phyloP scores from a whole-genome alignment of 2,888 invertebrate species.

The Stratiomys singularior region DNA sequence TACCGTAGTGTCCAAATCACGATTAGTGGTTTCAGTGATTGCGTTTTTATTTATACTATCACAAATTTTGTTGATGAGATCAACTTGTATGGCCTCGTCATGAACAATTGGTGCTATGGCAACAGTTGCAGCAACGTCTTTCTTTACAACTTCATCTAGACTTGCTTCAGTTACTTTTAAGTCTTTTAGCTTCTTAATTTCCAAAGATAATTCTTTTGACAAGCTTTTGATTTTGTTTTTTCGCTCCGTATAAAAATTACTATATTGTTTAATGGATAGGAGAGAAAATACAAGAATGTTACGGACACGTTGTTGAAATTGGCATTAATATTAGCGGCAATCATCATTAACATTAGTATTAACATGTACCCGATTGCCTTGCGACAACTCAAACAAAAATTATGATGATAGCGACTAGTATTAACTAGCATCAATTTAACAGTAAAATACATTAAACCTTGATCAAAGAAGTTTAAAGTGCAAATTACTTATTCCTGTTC shows the following conservation, averaged over 20 bases:
- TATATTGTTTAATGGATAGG: slow-evolving; percentile 49
- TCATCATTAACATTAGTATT: too few species aligned
- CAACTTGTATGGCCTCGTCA: slow-evolving; percentile 9
- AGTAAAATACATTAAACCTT: not conserved
- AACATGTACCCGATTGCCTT: too few species aligned
- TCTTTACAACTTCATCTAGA: too few species aligned
- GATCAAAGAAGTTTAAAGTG: not conserved
- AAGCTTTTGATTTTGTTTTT: slow-evolving; percentile 58
- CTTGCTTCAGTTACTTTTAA: not conserved
- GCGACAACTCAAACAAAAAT: too few species aligned
- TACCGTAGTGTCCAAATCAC: not conserved
- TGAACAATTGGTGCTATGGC: not conserved
- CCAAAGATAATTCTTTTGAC: slow-evolving; percentile 58
- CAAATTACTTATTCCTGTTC: slow-evolving; percentile 40
- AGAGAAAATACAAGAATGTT: too few species aligned
- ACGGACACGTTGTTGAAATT: not conserved
- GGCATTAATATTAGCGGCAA: not conserved
- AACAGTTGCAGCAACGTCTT: not conserved
- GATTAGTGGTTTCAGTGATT: not conserved
- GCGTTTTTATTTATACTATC: not conserved
- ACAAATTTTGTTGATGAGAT: not conserved
- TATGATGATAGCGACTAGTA: too few species aligned
- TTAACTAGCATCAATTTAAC: not conserved
- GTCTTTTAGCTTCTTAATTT: slow-evolving; percentile 58
- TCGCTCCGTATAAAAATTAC: slow-evolving; percentile 59